These are phyloP conservation scores for Leucania comma DNA, from an alignment of 2,888 invertebrate species.

Conservation along the genomic window DNA sequence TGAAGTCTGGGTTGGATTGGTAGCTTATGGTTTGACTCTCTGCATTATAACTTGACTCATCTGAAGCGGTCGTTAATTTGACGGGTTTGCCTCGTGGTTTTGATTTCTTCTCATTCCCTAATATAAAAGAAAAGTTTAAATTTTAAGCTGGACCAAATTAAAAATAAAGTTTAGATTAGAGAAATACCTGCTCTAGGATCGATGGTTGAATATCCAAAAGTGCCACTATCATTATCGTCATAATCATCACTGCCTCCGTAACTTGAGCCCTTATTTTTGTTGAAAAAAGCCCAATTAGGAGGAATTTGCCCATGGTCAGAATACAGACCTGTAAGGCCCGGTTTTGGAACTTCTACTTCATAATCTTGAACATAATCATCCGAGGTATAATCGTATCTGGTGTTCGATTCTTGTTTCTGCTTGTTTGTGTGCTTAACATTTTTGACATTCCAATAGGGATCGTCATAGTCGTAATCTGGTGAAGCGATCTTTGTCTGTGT, in stretches of 20 bases:
- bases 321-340: slow-evolving; percentile 83
- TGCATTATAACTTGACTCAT: slow-evolving; percentile 67
- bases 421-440: slow-evolving; percentile 72
- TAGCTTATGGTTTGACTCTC: slow-evolving; percentile 81
- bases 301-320: slow-evolving; percentile 76
- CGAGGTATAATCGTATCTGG: slow-evolving; percentile 70
- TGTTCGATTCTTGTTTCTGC: slow-evolving; percentile 57
- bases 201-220: slow-evolving; percentile 82
- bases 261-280: slow-evolving; percentile 61
- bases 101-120: slow-evolving; percentile 46
- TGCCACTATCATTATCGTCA: slow-evolving; percentile 66
- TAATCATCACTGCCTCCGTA: slow-evolving; percentile 75
- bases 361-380: slow-evolving; percentile 79
- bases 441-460: slow-evolving; percentile 87
- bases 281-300: slow-evolving; percentile 69
- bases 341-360: slow-evolving; percentile 81
- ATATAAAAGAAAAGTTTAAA: slow-evolving; percentile 1
- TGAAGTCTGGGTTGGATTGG: slow-evolving; percentile 84
- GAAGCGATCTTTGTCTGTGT: slow-evolving; percentile 71
- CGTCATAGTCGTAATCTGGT: slow-evolving; percentile 75
- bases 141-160: not conserved
- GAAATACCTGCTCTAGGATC: slow-evolving; percentile 82
- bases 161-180: not conserved
- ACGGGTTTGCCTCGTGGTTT: slow-evolving; percentile 66
- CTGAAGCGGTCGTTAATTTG: slow-evolving; percentile 70